These are phyloP conservation scores for Pygoscelis antarcticus DNA, from an alignment of 2,113 vertebrate genomes.

Conservation along the genomic window DNA sequence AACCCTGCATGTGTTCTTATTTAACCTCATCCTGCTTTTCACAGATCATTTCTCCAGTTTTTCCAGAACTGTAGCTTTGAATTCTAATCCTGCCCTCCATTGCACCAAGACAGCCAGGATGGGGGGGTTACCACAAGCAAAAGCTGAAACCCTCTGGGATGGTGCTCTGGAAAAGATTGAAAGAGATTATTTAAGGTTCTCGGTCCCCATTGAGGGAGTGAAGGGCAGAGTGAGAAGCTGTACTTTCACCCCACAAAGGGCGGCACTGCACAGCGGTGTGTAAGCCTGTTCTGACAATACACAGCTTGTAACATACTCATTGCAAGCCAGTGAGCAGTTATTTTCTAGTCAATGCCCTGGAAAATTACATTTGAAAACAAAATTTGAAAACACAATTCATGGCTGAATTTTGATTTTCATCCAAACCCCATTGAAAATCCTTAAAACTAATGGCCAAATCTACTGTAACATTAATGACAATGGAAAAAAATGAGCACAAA, in stretches of 20 bases:
- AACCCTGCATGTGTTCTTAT: not conserved
- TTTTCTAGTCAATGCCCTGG: not conserved
- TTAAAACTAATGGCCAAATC: not conserved
- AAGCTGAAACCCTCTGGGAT: not conserved
- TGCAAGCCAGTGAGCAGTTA: not conserved
- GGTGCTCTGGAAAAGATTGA: not conserved
- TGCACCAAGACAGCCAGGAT: not conserved
- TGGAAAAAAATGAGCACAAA: not conserved
- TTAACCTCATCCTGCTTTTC: not conserved
- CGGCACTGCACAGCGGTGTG: rapidly evolving
- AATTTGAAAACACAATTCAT: not conserved
- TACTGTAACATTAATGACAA: not conserved
- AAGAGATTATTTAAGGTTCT: not conserved
- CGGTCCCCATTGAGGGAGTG: not conserved
- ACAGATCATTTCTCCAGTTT: not conserved
- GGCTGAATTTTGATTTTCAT: not conserved
- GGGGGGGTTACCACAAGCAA: not conserved
- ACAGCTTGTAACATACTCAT: not conserved
- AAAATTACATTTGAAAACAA: not conserved
- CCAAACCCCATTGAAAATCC: not conserved
- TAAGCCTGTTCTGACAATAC: not conserved
- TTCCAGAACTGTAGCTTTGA: not conserved
- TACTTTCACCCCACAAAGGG: not conserved
- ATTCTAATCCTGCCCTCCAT: not conserved
- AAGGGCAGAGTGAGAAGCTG: not conserved